Evolutionary conservation across 2,888 invertebrate species (phyloP), one percentile per base, ranked within the genome.

Genomic region (Drosophila paracracens): DNA sequence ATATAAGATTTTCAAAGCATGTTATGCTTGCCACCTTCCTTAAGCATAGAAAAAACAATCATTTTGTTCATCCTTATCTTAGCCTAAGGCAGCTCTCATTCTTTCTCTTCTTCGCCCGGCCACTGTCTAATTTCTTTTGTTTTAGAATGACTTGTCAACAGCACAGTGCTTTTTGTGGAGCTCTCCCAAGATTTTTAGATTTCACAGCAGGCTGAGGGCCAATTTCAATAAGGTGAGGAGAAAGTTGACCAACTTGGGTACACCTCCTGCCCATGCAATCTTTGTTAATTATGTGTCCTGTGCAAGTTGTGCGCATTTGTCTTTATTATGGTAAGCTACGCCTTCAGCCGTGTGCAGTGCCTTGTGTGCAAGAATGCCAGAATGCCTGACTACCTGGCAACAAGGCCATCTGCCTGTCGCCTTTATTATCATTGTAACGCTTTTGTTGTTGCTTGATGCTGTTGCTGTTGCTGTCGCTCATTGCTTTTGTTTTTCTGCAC

Each of bases 261-360:
- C 25, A n/a, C 50, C n/a, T 27, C 40, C 27, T 27, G 60, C 58
- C 46, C 48, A 31, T 25, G 64, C 51, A 59, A 59, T 62, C 68
- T 60, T 81, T 85, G 86, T 85, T 85, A 85, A 85, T 85, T 85
- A 85, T 83, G 86, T 85, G 86, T 83, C 90, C 75, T 74, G 72
- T 86, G 84, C 83, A 89, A 89, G 83, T 82, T 79, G 79, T 81
- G 56, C 78, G 89, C 88, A 88, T 85, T 85, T 85, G 85, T 89
- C 90, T 85, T 85, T 89, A 89, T 89, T 85, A 85, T 80, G 61
- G 74, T 53, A 64, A 56, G 71, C 36, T 53, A 48, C 74, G 70
- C 70, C 72, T 56, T 53, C 36, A 57, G 54, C 62, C 58, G 25
- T 36, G 21, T 46, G 51, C 43, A 56, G 43, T 29, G 25, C 25